Conservation (phyloP, 2,113 vertebrate genomes). For the Python bivittatus region DNA sequence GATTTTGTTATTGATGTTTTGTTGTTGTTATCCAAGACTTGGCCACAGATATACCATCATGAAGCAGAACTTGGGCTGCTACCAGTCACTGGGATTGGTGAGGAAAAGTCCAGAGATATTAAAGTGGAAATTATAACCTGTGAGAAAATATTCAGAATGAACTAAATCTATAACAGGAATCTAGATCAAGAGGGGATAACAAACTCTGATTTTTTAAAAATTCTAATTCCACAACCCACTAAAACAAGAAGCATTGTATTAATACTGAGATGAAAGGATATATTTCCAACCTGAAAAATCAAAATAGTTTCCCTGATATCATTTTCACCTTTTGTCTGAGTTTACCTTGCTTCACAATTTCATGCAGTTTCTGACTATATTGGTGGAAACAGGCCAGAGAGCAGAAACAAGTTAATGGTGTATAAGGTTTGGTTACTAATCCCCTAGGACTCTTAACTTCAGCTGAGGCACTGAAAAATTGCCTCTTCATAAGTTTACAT, state of each 20-base stretch:
- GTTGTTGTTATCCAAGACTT: not conserved
- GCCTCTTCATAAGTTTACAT: slow-evolving; percentile 54
- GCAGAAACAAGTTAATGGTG: slow-evolving; percentile 55
- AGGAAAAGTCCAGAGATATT: not conserved
- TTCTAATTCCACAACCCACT: not conserved
- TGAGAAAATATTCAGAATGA: not conserved
- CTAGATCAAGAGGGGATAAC: not conserved
- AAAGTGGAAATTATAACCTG: no score
- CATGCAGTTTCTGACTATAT: slow-evolving; percentile 38
- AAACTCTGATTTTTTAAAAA: not conserved
- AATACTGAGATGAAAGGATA: not conserved
- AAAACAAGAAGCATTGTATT: not conserved
- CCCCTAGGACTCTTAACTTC: slow-evolving; percentile 23
- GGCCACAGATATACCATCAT: not conserved
- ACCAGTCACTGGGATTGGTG: not conserved
- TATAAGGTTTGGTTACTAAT: slow-evolving; percentile 54
- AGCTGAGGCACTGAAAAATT: slow-evolving; percentile 44
- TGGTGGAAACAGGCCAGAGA: slow-evolving; percentile 56
- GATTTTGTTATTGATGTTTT: not conserved
- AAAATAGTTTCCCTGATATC: slow-evolving; percentile 43
- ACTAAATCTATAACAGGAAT: not conserved
- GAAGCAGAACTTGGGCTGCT: not conserved
- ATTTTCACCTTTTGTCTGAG: slow-evolving; percentile 31
- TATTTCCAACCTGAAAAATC: slow-evolving; percentile 27
- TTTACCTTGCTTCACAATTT: slow-evolving; percentile 33